Conservation (phyloP, 2,888 invertebrate genomes). For the Spodoptera picta region DNA sequence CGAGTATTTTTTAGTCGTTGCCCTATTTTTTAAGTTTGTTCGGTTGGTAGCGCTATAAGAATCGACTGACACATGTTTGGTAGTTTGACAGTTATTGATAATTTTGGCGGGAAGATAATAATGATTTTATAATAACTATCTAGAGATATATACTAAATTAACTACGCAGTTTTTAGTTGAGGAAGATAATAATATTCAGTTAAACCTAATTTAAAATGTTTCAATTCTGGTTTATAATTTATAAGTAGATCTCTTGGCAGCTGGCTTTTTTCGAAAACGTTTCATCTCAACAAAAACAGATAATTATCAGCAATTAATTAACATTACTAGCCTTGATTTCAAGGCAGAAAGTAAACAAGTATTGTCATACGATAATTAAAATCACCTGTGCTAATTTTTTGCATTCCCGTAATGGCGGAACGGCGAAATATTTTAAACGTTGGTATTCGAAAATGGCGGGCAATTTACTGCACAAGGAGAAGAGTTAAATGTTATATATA, state of each 20-base stretch:
- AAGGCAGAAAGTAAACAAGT: constrained; percentile 9
- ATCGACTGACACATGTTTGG: no score
- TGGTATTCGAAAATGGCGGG: constrained; percentile 7
- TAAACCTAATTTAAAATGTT: no score
- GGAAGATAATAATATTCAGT: no score
- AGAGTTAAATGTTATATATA: not conserved
- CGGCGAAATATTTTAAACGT: constrained; percentile 15
- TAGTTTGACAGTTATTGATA: no score
- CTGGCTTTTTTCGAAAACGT: not conserved
- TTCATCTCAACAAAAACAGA: constrained; percentile 7
- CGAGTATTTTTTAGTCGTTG: no score
- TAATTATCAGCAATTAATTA: constrained; percentile 31
- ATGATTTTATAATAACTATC: no score
- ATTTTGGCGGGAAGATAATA: no score
- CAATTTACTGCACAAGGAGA: not conserved
- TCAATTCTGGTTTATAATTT: no score
- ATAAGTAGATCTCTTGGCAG: not conserved
- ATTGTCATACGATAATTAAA: constrained; percentile 19
- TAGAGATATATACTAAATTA: no score
- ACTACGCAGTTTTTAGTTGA: no score
- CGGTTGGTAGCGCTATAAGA: no score
- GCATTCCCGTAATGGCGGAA: not conserved
- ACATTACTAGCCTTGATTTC: constrained; percentile 20
- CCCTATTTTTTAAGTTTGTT: no score
- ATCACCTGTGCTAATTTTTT: constrained; percentile 3